phyloP scores from a whole-genome alignment of 2,888 invertebrate genomes.

The Microdon myrmicae region DNA sequence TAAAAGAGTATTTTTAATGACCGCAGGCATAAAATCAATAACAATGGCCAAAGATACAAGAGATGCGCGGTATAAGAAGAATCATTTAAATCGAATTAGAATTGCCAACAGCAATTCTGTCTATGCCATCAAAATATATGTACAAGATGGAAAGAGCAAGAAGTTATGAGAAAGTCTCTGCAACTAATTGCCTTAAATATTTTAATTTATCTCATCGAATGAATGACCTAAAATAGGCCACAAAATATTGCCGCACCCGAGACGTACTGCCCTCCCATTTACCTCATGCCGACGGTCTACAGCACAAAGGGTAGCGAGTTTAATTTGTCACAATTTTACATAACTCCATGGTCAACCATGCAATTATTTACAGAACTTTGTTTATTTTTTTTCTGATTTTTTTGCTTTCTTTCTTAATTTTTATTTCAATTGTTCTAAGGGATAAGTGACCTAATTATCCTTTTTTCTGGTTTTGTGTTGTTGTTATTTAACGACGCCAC shows the following conservation, averaged over 20 bases:
- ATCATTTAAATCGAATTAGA: constrained; percentile 46
- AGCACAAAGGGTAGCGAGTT: too few relatives aligned
- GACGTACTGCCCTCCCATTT: background rate
- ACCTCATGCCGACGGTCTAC: background rate
- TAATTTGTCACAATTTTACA: constrained; percentile 48
- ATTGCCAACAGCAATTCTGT: constrained; percentile 43
- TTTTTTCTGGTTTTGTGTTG: constrained; percentile 24
- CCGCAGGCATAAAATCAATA: constrained; percentile 39
- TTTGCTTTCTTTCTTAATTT: constrained; percentile 16
- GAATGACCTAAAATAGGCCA: constrained; percentile 34
- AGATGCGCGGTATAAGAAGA: constrained; percentile 5
- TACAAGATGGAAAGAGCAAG: constrained; percentile 8
- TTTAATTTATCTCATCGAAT: constrained; percentile 33
- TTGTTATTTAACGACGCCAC: too few relatives aligned
- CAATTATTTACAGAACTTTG: constrained; percentile 38
- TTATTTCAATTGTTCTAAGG: constrained; percentile 36
- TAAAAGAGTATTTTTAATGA: background rate
- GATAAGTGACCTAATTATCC: constrained; percentile 46
- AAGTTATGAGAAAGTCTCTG: constrained; percentile 28
- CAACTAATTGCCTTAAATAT: constrained; percentile 42
- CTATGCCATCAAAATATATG: constrained; percentile 7
- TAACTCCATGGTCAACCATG: constrained; percentile 25
- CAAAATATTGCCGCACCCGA: constrained; percentile 20
- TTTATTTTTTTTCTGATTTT: constrained; percentile 11
- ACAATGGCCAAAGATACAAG: constrained; percentile 5